phyloP scores from a whole-genome alignment of 2,888 invertebrate genomes.

The Crossocerus cetratus region DNA sequence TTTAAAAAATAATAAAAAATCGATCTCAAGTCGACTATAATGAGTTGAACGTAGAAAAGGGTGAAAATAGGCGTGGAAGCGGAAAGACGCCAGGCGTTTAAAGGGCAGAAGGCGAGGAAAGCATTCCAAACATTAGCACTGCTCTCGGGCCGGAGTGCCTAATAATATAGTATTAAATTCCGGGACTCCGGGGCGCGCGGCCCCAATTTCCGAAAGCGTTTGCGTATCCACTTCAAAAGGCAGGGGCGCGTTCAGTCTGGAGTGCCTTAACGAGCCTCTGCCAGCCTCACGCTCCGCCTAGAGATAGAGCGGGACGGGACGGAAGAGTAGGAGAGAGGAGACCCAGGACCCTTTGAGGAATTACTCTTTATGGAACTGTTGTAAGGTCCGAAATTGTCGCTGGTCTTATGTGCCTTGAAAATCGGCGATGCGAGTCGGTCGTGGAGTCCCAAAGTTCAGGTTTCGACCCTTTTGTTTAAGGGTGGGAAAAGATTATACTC shows the following conservation, averaged over 20 bases:
- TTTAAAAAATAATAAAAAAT: too few relatives aligned
- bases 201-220: conserved; percentile 38
- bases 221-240: conserved; percentile 32
- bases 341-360: conserved; percentile 20
- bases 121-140: conserved; percentile 33
- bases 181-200: neutral
- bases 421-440: too few relatives aligned
- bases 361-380: conserved; percentile 8
- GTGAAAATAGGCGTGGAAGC: too few relatives aligned
- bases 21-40: too few relatives aligned
- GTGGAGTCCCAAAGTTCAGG: too few relatives aligned
- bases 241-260: conserved; percentile 6
- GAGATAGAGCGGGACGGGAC: neutral
- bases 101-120: neutral
- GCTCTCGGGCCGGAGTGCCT: conserved; percentile 40
- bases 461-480: too few relatives aligned
- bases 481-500: too few relatives aligned
- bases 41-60: too few relatives aligned
- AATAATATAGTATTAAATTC: conserved; percentile 49
- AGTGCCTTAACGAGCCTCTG: conserved; percentile 27
- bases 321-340: neutral
- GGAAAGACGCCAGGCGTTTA: neutral
- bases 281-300: too few relatives aligned
- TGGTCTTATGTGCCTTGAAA: too few relatives aligned
- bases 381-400: neutral